Evolutionary conservation across 2,888 invertebrate genomes (phyloP), one percentile per base, ranked within the genome.

Genomic region (Drosophila setosimentum): DNA sequence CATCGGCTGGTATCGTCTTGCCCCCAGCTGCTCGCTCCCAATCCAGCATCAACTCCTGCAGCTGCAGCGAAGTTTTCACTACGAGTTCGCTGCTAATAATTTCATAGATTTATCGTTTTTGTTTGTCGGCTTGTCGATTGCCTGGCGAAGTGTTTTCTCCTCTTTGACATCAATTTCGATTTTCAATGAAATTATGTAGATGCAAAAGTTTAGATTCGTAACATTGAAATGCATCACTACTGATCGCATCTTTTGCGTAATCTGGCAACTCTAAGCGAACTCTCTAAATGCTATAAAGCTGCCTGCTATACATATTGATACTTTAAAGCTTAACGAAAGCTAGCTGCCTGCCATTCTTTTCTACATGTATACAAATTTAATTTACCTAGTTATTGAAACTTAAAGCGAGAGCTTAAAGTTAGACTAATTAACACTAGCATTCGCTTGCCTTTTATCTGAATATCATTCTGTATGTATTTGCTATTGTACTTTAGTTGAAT

Each of bases 21-120:
- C 4, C 11, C n/a, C 49, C 27, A n/a, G 51, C 35, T 30, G 35
- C 57, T 27, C 4, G 7, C 27, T 33, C n/a, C 18, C 1, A 16
- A 18, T 37, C 32, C 30, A 5, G n/a, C 55, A 67, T 58, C 58
- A 3, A 13, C 21, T 57, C 24, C 16, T 51, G 29, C 42, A 35
- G 16, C 16, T 35, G 30, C 32, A 55, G 21, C 27, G 57, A 81
- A 83, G 61, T 76, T 77, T 83, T 62, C 63, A 50, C 74, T 71
- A 82, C 65, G 69, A 71, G 70, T 73, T 68, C 63, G 61, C 68
- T 73, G 78, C 79, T 78, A 85, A 91, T 83, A 89, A 87, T 82
- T 87, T 82, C 59, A 55, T 74, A 79, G 78, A 90, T 88, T 86
- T 91, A 82, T 91, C 49, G 82, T 71, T 78, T 68, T 73, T 75